Evolutionary conservation across 2,888 invertebrate genomes (phyloP).

Genomic region (Chymomyza procnemis): DNA sequence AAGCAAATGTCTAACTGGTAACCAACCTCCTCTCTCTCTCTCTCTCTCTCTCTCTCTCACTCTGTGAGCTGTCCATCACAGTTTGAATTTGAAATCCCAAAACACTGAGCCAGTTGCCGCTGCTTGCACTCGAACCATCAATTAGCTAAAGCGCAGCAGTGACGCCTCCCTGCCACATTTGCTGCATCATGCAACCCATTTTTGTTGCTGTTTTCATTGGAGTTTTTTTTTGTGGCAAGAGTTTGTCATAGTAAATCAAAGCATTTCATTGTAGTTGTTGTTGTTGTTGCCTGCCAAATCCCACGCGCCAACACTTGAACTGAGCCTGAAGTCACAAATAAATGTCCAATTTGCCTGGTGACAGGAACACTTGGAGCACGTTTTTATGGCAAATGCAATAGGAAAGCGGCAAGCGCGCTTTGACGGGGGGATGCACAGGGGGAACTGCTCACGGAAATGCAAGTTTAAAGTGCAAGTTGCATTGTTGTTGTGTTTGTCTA

Average conservation of each 20-base stretch:
- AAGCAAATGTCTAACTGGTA: conserved; percentile 38
- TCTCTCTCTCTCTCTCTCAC: background rate
- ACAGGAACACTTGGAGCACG: conserved; percentile 72
- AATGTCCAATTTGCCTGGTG: conserved; percentile 74
- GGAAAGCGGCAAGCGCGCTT: conserved; percentile 27
- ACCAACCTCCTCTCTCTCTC: conserved; percentile 59
- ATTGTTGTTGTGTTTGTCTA: background rate
- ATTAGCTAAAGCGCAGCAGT: conserved; percentile 62
- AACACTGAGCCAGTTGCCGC: conserved; percentile 56
- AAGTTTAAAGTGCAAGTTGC: conserved; percentile 50
- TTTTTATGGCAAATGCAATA: conserved; percentile 70
- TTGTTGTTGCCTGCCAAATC: conserved; percentile 30
- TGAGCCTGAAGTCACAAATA: conserved; percentile 54
- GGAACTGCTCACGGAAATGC: background rate
- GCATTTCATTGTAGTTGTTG: conserved; percentile 22
- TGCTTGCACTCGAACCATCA: conserved; percentile 46
- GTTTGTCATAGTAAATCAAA: background rate
- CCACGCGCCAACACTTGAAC: conserved; percentile 10
- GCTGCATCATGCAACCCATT: conserved; percentile 53
- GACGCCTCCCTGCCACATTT: conserved; percentile 47
- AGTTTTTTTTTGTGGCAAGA: conserved; percentile 4
- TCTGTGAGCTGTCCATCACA: background rate
- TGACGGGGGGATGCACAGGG: background rate
- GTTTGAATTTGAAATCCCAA: background rate
- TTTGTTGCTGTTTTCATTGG: conserved; percentile 14